Evolutionary conservation across 2,888 invertebrate species (phyloP).

Genomic region (Microctonus hyperodae): DNA sequence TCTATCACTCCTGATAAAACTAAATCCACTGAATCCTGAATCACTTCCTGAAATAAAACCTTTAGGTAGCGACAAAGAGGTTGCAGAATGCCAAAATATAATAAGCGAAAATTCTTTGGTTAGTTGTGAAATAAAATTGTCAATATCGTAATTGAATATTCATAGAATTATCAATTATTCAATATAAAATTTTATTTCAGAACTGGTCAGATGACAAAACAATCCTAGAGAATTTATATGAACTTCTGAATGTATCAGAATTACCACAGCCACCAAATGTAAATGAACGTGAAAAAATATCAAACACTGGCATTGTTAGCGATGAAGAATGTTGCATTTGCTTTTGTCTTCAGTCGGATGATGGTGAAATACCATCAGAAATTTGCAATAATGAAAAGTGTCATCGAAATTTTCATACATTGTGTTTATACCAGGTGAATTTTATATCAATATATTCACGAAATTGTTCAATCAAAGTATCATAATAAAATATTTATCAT

Average conservation of each 20-base stretch:
- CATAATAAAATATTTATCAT: not conserved
- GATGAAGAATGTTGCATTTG: constrained; percentile 60
- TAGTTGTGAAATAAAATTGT: no score
- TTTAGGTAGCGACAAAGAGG: constrained; percentile 51
- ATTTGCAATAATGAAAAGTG: constrained; percentile 57
- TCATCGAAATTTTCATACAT: constrained; percentile 51
- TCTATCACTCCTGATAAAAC: constrained; percentile 50
- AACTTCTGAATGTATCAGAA: constrained; percentile 49
- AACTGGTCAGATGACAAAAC: constrained; percentile 50
- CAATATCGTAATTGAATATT: constrained; percentile 45
- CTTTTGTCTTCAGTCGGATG: constrained; percentile 50
- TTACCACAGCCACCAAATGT: constrained; percentile 46
- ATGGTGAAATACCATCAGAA: constrained; percentile 48
- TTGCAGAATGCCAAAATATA: constrained; percentile 46
- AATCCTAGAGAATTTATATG: constrained; percentile 50
- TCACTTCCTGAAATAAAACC: constrained; percentile 53
- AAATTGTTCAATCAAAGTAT: not conserved
- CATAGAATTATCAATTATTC: constrained; percentile 44
- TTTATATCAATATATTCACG: constrained; percentile 46
- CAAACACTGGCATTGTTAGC: constrained; percentile 42
- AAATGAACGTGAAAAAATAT: not conserved
- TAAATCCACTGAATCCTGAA: constrained; percentile 49
- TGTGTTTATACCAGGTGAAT: constrained; percentile 53
- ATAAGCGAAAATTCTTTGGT: constrained; percentile 47
- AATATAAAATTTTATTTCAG: constrained; percentile 38